Evolutionary conservation across 2,888 invertebrate genomes (phyloP), one percentile per base, ranked within the genome.

Genomic region (Scaptomyza parva): DNA sequence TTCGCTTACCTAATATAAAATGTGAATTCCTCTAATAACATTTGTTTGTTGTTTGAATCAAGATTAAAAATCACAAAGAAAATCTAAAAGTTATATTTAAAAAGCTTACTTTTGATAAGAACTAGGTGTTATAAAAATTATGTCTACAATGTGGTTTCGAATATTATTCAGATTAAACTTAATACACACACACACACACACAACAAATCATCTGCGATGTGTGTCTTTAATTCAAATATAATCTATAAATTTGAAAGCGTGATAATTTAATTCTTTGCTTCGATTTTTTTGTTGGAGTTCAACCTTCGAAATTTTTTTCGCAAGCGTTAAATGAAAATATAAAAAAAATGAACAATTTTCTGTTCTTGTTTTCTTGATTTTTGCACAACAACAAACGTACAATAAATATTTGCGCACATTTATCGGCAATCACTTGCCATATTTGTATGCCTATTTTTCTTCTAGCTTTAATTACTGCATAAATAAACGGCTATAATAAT

Each of bases 391-490:
- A 28, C 28, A 8, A 24, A 24, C 22, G 6, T 9, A 51, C 70
- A 53, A 53, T 52, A 59, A 70, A 75, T 74, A 70, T 61, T 75
- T 75, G 70, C 70, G 33, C 40, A 55, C 48, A 68, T 68, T 53
- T 70, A 80, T 70, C 69, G 53, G 39, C 61, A 41, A 57, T 55
- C 59, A 66, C 58, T 72, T 72, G 62, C 72, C 75, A 76, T 74
- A 69, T 78, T 70, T 84, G 66, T 64, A 62, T 71, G 70, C 40
- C 70, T 66, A 68, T 69, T 66, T 77, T 64, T 52, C n/a, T 28
- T 22, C 22, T 60, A 70, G 52, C 67, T 70, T 76, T 84, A 76
- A 84, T 81, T 76, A 76, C 66, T 64, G 58, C 66, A 76, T 68
- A 76, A 78, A 69, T 50, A 59, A 50, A 50, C 41, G n/a, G 12